phyloP scores from a whole-genome alignment of 2,113 vertebrate species.

The Ellobius talpinus region DNA sequence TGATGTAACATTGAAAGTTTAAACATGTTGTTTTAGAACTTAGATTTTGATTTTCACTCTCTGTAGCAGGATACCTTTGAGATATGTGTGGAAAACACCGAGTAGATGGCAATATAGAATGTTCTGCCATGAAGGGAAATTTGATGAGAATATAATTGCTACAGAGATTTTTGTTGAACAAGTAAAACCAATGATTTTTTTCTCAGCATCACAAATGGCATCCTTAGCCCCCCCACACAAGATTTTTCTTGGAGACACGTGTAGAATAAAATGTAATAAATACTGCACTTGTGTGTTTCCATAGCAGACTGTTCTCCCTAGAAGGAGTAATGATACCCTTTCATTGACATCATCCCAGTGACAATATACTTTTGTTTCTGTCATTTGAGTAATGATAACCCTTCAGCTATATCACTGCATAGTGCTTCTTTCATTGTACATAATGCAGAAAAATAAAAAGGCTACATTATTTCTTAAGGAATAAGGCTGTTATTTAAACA shows the following conservation, averaged over 20 bases:
- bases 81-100: slow-evolving; percentile 57
- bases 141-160: slow-evolving; percentile 68
- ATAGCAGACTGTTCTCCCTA: slow-evolving; percentile 83
- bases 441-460: slow-evolving; percentile 83
- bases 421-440: slow-evolving; percentile 78
- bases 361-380: slow-evolving; percentile 85
- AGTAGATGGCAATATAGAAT: slow-evolving; percentile 12
- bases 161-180: slow-evolving; percentile 71
- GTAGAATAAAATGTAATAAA: slow-evolving; percentile 82
- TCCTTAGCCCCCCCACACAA: neutral
- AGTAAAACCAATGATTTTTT: slow-evolving; percentile 71
- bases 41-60: slow-evolving; percentile 58
- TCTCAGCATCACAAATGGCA: slow-evolving; percentile 63
- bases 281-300: slow-evolving; percentile 81
- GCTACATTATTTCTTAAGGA: slow-evolving; percentile 74
- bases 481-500: slow-evolving; percentile 77
- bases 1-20: slow-evolving; percentile 16
- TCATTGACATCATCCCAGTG: slow-evolving; percentile 85
- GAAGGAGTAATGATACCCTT: slow-evolving; percentile 87
- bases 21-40: slow-evolving; percentile 22
- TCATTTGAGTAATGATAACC: slow-evolving; percentile 84
- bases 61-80: slow-evolving; percentile 16
- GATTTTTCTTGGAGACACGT: slow-evolving; percentile 71
- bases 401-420: slow-evolving; percentile 82
- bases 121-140: slow-evolving; percentile 30